Base-by-base conservation (phyloP, 2,888 invertebrate genomes). In the Eupithecia subumbrata region DNA sequence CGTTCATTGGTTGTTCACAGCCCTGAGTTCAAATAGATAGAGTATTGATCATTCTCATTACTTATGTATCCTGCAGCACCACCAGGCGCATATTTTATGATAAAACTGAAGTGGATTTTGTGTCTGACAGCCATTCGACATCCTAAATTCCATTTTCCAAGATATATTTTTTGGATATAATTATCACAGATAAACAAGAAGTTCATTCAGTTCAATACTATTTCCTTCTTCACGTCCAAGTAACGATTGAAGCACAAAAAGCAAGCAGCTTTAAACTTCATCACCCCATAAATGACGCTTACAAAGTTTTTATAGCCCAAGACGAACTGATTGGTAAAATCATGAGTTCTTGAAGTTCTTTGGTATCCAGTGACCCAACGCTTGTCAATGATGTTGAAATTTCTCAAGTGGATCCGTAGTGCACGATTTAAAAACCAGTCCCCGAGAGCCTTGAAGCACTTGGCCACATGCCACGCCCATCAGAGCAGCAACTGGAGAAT, bases 381-480 rank as follows among this genome's bases (percentile, higher is more conserved):
- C 81, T 83, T 84, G 84, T 86, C 84, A 85, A 82, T 85, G 88
- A 89, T 91, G 89, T 91, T 84, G 90, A 91, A 92, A 92, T 89
- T 87, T 89, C 83, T 89, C 88, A 90, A 91, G 90, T 90, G 87
- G 87, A 84, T 86, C 89, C 87, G 84, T 87, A 86, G 86, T 85
- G 86, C 85, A 89, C 87, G 88, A 88, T 90, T 89, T 88, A 90
- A 91, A 92, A 93, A 92, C 91, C 89, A 87, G 91, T 91, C 89
- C 87, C 84, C 81, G 87, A 85, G 87, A 86, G 89, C 91, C 92
- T 92, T 93, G 90, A 84, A 90, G 87, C 87, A 90, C 86, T 92
- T 92, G 91, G 91, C 88, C 86, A 87, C 83, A 88, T 91, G 92
- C 93, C 93, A 92, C 92, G 91, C 93, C 93, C 91, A 89, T 87